Evolutionary conservation across 2,113 vertebrate genomes (phyloP).

Genomic region (Poeciliopsis turrubarensis): DNA sequence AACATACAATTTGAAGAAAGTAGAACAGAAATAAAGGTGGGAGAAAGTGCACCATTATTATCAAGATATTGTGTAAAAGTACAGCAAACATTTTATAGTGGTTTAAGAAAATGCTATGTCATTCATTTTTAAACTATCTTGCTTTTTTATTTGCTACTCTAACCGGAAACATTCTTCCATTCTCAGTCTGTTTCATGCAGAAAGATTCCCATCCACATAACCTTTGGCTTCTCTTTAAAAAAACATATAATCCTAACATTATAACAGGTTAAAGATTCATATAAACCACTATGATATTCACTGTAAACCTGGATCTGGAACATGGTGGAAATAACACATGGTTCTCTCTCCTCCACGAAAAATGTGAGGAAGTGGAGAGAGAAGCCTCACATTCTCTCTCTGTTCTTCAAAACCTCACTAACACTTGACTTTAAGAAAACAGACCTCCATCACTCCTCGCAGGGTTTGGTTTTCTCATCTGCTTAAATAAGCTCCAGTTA

Average conservation of each 20-base stretch:
- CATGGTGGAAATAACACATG: not conserved
- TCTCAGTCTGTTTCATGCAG: not conserved
- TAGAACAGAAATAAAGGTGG: not conserved
- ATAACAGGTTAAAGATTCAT: too few relatives aligned
- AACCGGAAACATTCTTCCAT: not conserved
- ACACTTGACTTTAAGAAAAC: constrained; percentile 18
- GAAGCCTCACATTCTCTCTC: not conserved
- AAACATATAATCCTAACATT: too few relatives aligned
- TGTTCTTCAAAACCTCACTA: constrained; percentile 12
- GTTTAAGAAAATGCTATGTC: not conserved
- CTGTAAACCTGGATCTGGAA: not conserved
- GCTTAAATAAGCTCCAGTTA: constrained; percentile 10
- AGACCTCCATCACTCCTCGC: not conserved
- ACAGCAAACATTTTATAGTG: not conserved
- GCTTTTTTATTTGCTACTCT: not conserved
- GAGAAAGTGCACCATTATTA: not conserved
- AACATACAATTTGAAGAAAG: not conserved
- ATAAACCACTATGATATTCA: not conserved
- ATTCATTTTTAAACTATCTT: not conserved
- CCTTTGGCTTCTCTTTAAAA: not conserved
- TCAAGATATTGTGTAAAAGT: not conserved
- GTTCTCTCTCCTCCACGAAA: not conserved
- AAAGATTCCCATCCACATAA: not conserved
- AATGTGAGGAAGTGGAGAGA: not conserved
- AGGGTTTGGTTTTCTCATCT: not conserved